phyloP scores from a whole-genome alignment of 2,888 invertebrate species.

The Chelonus formosanus region DNA sequence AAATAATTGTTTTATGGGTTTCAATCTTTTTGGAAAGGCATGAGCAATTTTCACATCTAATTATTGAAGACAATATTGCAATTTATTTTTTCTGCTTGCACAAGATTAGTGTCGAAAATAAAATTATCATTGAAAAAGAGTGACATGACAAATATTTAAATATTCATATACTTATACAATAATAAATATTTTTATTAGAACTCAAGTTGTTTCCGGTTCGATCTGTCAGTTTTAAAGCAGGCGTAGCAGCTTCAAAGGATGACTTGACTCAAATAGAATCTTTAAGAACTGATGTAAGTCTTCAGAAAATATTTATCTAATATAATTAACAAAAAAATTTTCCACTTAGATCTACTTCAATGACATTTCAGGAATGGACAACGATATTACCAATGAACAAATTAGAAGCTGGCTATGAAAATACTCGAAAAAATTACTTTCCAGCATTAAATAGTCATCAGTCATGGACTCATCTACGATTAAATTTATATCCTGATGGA shows the following conservation, averaged over 20 bases:
- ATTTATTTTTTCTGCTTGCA: too few species aligned
- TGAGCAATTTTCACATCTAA: too few species aligned
- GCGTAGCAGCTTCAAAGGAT: slow-evolving; percentile 66
- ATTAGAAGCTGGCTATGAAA: slow-evolving; percentile 69
- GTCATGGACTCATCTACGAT: slow-evolving; percentile 70
- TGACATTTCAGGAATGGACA: slow-evolving; percentile 67
- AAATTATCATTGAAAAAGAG: too few species aligned
- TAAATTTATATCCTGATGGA: slow-evolving; percentile 74
- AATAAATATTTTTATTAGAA: slow-evolving; percentile 29
- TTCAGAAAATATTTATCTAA: background rate
- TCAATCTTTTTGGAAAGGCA: too few species aligned
- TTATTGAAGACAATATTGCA: too few species aligned
- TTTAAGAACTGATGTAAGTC: slow-evolving; percentile 59
- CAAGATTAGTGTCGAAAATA: too few species aligned
- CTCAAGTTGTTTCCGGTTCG: slow-evolving; percentile 39
- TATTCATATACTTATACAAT: too few species aligned
- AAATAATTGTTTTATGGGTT: too few species aligned
- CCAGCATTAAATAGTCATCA: slow-evolving; percentile 66
- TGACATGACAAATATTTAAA: too few species aligned
- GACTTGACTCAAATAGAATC: slow-evolving; percentile 65
- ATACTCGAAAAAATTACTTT: slow-evolving; percentile 71
- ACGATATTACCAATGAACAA: slow-evolving; percentile 69
- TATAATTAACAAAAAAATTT: background rate
- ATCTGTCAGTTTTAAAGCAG: slow-evolving; percentile 60
- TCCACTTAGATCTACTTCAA: background rate